Percentiles rank a stretch among this genome's conserved stretches.
Evolutionary conservation across 2,888 invertebrate genomes (phyloP).

Genomic region (Hypena proboscidalis): DNA sequence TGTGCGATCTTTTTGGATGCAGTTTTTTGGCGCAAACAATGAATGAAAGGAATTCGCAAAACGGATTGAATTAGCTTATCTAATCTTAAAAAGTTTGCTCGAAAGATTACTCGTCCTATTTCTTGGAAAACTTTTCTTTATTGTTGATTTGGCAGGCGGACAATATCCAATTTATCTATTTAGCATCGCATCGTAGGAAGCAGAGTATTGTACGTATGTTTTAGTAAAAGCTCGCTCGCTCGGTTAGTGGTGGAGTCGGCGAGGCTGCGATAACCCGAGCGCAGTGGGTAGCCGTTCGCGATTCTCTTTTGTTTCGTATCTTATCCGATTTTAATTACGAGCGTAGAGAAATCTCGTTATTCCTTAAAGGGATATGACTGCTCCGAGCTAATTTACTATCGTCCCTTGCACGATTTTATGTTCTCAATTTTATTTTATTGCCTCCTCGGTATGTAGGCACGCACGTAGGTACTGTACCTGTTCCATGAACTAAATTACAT

Average conservation of each 20-base stretch:
- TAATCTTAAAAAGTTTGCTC: conserved; percentile 68
- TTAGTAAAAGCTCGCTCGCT: conserved; percentile 29
- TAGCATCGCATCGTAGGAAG: conserved; percentile 12
- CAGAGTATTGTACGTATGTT: conserved; percentile 18
- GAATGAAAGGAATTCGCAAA: conserved; percentile 66
- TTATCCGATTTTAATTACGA: conserved; percentile 84
- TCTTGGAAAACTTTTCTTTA: conserved; percentile 61
- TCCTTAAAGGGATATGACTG: conserved; percentile 81
- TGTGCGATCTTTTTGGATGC: conserved; percentile 45
- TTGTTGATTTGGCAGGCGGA: conserved; percentile 43
- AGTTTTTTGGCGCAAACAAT: conserved; percentile 66
- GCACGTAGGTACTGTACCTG: conserved; percentile 52
- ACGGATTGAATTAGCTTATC: conserved; percentile 75
- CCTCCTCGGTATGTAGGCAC: conserved; percentile 56
- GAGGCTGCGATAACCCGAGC: conserved; percentile 65
- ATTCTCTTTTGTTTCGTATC: conserved; percentile 80
- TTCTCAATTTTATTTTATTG: conserved; percentile 73
- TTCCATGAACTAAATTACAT: conserved; percentile 5
- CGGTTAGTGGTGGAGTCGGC: conserved; percentile 20
- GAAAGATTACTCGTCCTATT: conserved; percentile 62
- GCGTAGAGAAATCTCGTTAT: conserved; percentile 82
- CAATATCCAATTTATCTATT: conserved; percentile 22
- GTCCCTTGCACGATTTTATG: conserved; percentile 73
- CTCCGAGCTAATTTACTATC: conserved; percentile 76
- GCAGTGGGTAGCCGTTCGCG: conserved; percentile 60